Evolutionary conservation across 2,888 invertebrate genomes (phyloP).

Genomic region (Eurois occulta): DNA sequence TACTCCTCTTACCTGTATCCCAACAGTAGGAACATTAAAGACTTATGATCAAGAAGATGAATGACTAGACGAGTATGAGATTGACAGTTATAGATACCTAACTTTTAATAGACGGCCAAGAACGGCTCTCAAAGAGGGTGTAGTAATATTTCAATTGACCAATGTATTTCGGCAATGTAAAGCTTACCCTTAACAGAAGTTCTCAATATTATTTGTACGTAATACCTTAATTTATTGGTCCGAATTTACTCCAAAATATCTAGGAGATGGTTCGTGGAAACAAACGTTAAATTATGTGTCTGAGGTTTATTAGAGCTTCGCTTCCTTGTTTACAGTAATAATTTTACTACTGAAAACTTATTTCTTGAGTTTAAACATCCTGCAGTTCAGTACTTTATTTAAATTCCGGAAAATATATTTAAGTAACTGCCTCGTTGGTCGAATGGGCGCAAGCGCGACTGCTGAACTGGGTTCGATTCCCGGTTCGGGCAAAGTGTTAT

Average conservation of each 20-base stretch:
- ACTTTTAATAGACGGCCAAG: neutral
- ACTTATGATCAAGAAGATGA: neutral
- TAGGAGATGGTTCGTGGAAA: slow-evolving; percentile 3
- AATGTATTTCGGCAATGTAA: neutral
- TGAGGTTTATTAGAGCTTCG: slow-evolving; percentile 1
- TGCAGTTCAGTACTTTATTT: neutral
- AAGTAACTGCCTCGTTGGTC: too few species aligned
- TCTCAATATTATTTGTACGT: slow-evolving; percentile 17
- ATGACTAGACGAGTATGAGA: neutral
- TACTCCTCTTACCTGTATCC: neutral
- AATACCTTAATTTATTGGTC: slow-evolving; percentile 15
- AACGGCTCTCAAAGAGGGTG: neutral
- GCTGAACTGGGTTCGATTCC: too few species aligned
- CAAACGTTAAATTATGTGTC: neutral
- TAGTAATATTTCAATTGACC: neutral
- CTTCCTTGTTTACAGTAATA: slow-evolving; percentile 7
- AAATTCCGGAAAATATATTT: neutral
- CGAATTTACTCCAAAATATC: slow-evolving; percentile 19
- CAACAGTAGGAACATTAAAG: neutral
- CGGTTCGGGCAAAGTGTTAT: too few species aligned
- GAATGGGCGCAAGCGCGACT: too few species aligned
- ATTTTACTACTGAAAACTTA: neutral
- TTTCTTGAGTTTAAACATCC: neutral
- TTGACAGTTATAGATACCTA: neutral
- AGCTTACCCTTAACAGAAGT: slow-evolving; percentile 37